Percentiles rank a stretch among this genome's conserved stretches.
Conservation (phyloP, 1,140 invertebrate species). For the Aradophagus sp. region DNA sequence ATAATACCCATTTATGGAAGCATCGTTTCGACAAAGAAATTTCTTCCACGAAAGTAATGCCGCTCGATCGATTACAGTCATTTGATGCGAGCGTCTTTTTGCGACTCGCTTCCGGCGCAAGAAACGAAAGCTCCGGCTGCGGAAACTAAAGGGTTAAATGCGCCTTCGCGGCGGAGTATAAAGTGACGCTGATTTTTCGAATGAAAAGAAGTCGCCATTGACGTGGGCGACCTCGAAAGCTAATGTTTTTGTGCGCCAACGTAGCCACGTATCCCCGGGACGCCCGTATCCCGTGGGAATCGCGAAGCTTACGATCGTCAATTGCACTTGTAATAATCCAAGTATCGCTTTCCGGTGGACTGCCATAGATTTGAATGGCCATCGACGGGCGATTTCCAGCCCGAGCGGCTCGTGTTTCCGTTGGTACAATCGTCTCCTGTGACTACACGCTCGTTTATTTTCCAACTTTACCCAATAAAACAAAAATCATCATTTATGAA, state of each 20-base stretch:
- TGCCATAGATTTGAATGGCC: slow-evolving; percentile 55
- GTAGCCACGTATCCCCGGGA: slow-evolving; percentile 26
- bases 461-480: no score
- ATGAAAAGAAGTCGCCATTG: slow-evolving; percentile 33
- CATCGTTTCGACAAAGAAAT: neutral
- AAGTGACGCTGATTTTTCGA: slow-evolving; percentile 18
- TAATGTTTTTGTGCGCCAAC: slow-evolving; percentile 49
- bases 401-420: slow-evolving; percentile 51
- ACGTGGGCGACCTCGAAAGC: slow-evolving; percentile 52
- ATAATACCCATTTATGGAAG: slow-evolving; percentile 10
- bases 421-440: slow-evolving; percentile 6
- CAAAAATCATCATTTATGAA: no score
- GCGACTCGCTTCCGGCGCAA: neutral
- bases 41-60: slow-evolving; percentile 7
- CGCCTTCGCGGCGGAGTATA: slow-evolving; percentile 26
- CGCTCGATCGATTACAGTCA: slow-evolving; percentile 2
- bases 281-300: slow-evolving; percentile 36
- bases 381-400: slow-evolving; percentile 55
- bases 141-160: slow-evolving; percentile 47
- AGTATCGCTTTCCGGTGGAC: slow-evolving; percentile 58
- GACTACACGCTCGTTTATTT: slow-evolving; percentile 29
- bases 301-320: slow-evolving; percentile 53
- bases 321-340: slow-evolving; percentile 60
- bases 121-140: slow-evolving; percentile 17
- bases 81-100: slow-evolving; percentile 9